Percentiles rank a stretch among this genome's conserved stretches.
phyloP scores from a whole-genome alignment of 2,888 invertebrate genomes.

The Melanargia galathea region DNA sequence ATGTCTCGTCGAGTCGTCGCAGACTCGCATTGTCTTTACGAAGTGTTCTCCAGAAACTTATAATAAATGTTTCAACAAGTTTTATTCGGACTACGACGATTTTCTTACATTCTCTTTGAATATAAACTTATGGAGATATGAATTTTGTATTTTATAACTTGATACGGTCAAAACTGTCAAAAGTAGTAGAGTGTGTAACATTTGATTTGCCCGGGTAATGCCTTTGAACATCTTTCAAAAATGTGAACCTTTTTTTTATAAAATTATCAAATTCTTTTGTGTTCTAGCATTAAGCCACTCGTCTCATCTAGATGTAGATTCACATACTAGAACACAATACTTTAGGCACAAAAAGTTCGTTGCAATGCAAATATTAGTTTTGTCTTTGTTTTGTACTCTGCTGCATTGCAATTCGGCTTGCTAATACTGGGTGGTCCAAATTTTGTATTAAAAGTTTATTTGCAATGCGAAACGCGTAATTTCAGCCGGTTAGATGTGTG shows the following conservation, averaged over 20 bases:
- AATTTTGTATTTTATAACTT: conserved; percentile 6
- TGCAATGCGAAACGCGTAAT: not conserved
- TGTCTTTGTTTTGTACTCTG: conserved; percentile 9
- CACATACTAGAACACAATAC: conserved; percentile 5
- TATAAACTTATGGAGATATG: conserved; percentile 29
- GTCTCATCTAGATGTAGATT: too few relatives aligned
- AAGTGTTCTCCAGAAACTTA: conserved; percentile 31
- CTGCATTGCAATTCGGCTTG: conserved; percentile 12
- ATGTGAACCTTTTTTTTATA: too few relatives aligned
- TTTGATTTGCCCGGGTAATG: not conserved
- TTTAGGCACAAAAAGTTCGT: conserved; percentile 11
- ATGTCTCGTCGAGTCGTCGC: conserved; percentile 29
- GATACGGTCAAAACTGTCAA: not conserved
- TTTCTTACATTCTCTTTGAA: conserved; percentile 26
- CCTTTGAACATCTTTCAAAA: not conserved
- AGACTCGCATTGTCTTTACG: conserved; percentile 34
- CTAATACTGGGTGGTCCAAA: not conserved
- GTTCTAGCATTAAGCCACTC: too few relatives aligned
- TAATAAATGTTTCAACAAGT: conserved; percentile 34
- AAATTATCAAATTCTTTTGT: too few relatives aligned
- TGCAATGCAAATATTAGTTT: conserved; percentile 11
- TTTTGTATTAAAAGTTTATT: conserved; percentile 5
- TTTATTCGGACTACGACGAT: conserved; percentile 16
- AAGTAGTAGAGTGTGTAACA: not conserved
- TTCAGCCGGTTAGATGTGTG: not conserved